These are phyloP conservation scores for zebrafish (Danio rerio) DNA, from an alignment of 2,113 vertebrate genomes.

Conservation along the genomic window GRCz12tu NC_133195.1:51079501-51080000, in stretches of 20 bases:
- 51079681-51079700: neutral
- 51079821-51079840: neutral
- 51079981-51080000: no score
- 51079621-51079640: neutral
- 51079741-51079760: no score
- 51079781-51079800: neutral
- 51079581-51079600: constrained; percentile 18
- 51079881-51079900: neutral
- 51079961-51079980: no score
- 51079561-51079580: constrained; percentile 34
- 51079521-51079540: constrained; percentile 10
- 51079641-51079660: neutral
- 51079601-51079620: constrained; percentile 15
- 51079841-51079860: neutral
- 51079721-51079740: neutral
- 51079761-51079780: neutral
- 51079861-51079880: neutral
- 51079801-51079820: neutral
- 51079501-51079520: constrained; percentile 57
- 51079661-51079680: neutral
- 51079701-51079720: neutral
- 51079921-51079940: no score
- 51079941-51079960: no score
- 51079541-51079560: constrained; percentile 39
- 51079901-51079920: neutral